Base-by-base conservation (phyloP, 1,140 invertebrate genomes). In the Trichonephila inaurata region DNA sequence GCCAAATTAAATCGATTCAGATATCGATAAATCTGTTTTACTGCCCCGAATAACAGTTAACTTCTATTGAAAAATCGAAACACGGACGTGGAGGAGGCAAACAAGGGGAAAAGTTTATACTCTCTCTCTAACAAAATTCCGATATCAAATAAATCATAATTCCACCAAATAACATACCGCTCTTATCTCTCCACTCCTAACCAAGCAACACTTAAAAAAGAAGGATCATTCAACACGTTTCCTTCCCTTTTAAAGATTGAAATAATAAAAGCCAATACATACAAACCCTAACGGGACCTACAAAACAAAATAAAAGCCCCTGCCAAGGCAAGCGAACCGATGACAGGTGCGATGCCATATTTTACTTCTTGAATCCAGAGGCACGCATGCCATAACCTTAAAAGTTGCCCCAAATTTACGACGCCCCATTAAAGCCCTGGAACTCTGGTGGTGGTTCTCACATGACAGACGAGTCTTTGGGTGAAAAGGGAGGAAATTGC, bases 361-460 rank as follows among this genome's bases (percentile, higher is more conserved):
- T 88, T 93, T 58, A 93, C 86, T 66, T 44, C 85, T 89, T 89
- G 86, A 64, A 83, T 87, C 21, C 21, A 21, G 64, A 44, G 51
- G 44, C 60, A 66, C n/a, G n/a, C 90, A 21, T 81, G 58, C 61
- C 92, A 89, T 89, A 93, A 82, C 91, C 82, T 83, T 92, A 87
- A 85, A 87, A 92, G 91, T 92, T 87, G 83, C 85, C 69, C 62
- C 69, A 81, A 93, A 93, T 93, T 93, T 93, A 93, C 86, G 92
- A 89, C 86, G 83, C 33, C 64, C 83, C 92, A 93, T 93, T 93
- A 93, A 93, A 89, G 92, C 87, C 66, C 85, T 77, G 72, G 92
- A 93, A 93, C 86, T 64, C 86, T 61, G 86, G 21, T 28, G 86
- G 86, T 88, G 86, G 86, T 88, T 64, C 86, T 19, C 61, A 40